Conservation (phyloP, 1,140 invertebrate species). For the Helicoverpa zea region DNA sequence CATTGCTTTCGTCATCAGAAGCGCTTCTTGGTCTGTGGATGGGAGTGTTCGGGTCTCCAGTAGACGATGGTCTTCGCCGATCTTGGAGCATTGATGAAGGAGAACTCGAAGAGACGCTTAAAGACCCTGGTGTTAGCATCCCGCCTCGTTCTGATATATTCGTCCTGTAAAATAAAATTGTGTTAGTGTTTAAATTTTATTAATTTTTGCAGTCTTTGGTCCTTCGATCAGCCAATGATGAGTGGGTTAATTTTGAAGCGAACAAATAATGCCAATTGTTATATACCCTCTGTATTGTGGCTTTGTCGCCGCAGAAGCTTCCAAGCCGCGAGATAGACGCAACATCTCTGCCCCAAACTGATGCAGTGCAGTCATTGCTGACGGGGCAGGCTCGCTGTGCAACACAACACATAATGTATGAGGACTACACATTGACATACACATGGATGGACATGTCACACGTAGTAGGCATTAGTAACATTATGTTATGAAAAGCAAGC, state of each 20-base stretch:
- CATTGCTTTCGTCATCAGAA: slow-evolving; percentile 81
- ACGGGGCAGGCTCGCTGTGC: slow-evolving; percentile 91
- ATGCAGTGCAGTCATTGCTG: slow-evolving; percentile 93
- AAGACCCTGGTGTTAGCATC: slow-evolving; percentile 78
- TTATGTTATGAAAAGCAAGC: slow-evolving; percentile 43
- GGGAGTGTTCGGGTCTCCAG: slow-evolving; percentile 68
- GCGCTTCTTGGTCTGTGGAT: slow-evolving; percentile 78
- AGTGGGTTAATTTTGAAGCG: slow-evolving; percentile 54
- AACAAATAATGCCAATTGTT: slow-evolving; percentile 74
- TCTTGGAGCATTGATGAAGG: slow-evolving; percentile 82
- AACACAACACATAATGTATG: slow-evolving; percentile 73
- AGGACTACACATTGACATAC: slow-evolving; percentile 65
- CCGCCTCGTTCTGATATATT: slow-evolving; percentile 78
- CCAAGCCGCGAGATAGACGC: slow-evolving; percentile 91
- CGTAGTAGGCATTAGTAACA: slow-evolving; percentile 17
- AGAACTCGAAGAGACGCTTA: slow-evolving; percentile 81
- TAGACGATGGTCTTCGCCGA: slow-evolving; percentile 73
- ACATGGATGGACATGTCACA: slow-evolving; percentile 52
- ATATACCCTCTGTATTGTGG: slow-evolving; percentile 80
- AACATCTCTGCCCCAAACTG: slow-evolving; percentile 95
- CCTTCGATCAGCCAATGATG: slow-evolving; percentile 33
- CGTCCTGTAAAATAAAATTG: slow-evolving; percentile 67
- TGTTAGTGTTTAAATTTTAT: neutral
- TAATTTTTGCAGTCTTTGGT: neutral
- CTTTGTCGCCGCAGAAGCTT: slow-evolving; percentile 86